phyloP scores from a whole-genome alignment of 1,140 invertebrate genomes.

The Caenorhabditis brenneri region DNA sequence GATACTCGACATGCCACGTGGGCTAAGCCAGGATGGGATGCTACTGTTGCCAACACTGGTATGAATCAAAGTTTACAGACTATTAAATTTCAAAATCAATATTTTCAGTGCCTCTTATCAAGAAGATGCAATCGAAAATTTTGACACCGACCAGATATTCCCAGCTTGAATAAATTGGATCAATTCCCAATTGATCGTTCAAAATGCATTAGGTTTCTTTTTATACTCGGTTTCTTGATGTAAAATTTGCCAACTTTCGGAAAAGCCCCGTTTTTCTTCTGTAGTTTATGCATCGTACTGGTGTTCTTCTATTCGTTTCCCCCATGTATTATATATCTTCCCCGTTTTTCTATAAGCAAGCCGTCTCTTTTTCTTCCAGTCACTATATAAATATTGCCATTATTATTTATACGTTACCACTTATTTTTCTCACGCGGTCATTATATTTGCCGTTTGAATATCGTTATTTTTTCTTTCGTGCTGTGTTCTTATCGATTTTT shows the following conservation, averaged over 20 bases:
- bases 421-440: background rate
- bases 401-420: background rate
- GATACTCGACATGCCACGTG: constrained; percentile 67
- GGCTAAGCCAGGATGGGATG: constrained; percentile 70
- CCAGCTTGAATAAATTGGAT: constrained; percentile 59
- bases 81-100: background rate
- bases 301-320: background rate
- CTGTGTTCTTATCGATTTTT: background rate
- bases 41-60: constrained; percentile 69
- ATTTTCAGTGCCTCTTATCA: constrained; percentile 68
- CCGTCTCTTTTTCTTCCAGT: background rate
- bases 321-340: background rate
- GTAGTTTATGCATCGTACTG: constrained; percentile 6
- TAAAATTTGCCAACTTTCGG: background rate
- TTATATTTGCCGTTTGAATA: background rate
- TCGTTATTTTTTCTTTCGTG: background rate
- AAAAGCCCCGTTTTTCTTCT: too few relatives aligned
- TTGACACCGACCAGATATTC: constrained; percentile 67
- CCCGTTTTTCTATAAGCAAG: background rate
- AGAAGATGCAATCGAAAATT: constrained; percentile 70
- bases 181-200: background rate
- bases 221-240: background rate
- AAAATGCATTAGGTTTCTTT: too few relatives aligned
- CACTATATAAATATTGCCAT: constrained; percentile 9
- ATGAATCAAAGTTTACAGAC: too few relatives aligned